A percentile compares a stretch with the other conserved stretches of the same genome.
Evolutionary conservation across 37 sponge, comb jelly and placozoan species (phyloP).

Genomic region (Cliona cf. orientalis): DNA sequence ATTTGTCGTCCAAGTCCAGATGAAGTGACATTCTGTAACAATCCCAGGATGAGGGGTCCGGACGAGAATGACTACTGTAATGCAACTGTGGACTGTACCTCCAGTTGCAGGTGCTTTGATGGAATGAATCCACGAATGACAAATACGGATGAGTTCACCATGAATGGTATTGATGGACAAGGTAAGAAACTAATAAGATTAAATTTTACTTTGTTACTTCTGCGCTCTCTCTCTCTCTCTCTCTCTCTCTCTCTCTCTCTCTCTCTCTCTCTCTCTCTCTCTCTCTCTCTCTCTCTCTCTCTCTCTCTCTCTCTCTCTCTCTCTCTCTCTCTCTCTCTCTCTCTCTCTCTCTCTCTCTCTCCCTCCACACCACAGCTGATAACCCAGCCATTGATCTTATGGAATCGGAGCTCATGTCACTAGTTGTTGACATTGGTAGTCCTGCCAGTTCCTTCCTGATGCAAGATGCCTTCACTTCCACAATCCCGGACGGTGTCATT

Average conservation of each 20-base stretch:
- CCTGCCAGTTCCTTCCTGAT: neutral
- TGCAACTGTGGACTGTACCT: neutral
- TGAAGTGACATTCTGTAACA: neutral
- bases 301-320: neutral
- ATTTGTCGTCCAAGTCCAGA: neutral
- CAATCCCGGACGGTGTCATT: neutral
- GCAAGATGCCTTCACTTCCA: too few relatives aligned
- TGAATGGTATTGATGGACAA: neutral
- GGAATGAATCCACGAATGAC: neutral
- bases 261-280: neutral
- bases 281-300: neutral
- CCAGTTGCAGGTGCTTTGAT: neutral
- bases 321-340: neutral
- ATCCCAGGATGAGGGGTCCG: neutral
- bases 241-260: neutral
- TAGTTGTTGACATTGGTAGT: neutral
- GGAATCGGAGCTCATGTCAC: neutral
- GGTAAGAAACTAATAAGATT: neutral
- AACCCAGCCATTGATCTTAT: neutral
- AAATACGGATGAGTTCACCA: neutral
- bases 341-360: neutral
- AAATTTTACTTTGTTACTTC: neutral
- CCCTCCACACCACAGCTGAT: neutral
- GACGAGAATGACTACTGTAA: neutral
- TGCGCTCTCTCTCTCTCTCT: too few relatives aligned